Percentiles rank a stretch among this genome's conserved stretches.
These are phyloP conservation scores for Nettapus auritus DNA, from an alignment of 2,113 vertebrate species.

Conservation along the genomic window DNA sequence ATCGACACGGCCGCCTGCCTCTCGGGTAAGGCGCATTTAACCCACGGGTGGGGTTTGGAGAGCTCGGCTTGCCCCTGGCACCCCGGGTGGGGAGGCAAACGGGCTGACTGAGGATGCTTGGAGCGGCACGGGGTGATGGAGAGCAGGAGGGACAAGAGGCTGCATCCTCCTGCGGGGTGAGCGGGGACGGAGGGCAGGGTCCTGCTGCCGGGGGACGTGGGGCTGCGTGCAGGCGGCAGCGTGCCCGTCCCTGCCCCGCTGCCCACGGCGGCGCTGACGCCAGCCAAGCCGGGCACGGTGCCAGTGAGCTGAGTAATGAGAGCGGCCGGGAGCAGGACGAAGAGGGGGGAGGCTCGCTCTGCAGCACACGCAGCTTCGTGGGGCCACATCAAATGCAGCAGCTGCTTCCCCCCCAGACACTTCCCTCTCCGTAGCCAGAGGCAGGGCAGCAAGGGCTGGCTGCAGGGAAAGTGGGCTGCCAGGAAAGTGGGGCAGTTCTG, in stretches of 20 bases:
- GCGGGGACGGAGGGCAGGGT: background rate
- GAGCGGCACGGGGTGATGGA: background rate
- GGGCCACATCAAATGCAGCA: background rate
- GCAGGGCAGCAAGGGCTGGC: background rate
- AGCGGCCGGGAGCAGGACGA: background rate
- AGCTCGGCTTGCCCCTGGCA: background rate
- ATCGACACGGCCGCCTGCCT: slow-evolving; percentile 96
- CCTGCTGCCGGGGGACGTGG: background rate
- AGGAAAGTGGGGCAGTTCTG: background rate
- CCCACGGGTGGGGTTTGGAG: background rate
- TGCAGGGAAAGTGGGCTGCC: background rate
- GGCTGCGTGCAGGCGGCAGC: background rate
- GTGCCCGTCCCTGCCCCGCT: background rate
- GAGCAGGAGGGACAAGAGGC: background rate
- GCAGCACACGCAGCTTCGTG: background rate
- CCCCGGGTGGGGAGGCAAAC: background rate
- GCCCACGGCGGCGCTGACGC: background rate
- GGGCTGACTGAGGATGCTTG: background rate
- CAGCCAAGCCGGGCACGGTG: background rate
- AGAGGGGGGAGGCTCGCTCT: background rate
- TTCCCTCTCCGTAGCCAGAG: background rate
- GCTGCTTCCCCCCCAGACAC: rapidly evolving
- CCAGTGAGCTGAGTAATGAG: slow-evolving; percentile 29
- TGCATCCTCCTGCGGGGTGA: background rate
- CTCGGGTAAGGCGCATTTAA: slow-evolving; percentile 77